Base-by-base conservation (phyloP, 2,797 vertebrate species). In the Lacerta viridis region DNA sequence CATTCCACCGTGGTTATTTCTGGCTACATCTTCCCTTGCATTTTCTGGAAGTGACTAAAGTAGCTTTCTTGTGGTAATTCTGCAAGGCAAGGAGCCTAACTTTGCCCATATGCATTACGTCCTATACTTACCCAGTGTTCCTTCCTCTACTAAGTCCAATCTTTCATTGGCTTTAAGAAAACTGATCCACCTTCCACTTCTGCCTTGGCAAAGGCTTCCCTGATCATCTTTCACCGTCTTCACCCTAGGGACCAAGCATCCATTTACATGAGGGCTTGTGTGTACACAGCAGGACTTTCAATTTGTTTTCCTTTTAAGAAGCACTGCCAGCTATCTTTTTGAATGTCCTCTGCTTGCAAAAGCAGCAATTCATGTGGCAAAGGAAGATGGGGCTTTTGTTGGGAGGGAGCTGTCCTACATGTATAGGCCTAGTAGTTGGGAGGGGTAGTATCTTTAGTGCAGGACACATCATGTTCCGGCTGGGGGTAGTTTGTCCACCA, bases 121-220 rank as follows among this genome's bases (percentile, higher is more conserved):
- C 50, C 8, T n/a, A 23, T 46, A 39, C n/a, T 18, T 10, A 18
- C 5, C 68, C 29, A 59, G 59, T 43, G 29, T 71, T 59, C 46
- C 36, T 84, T 50, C 59, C 10, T 25, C 18, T 79, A 41, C 18
- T 79, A 41, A 69, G 74, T 20, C 25, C 41, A 39, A 33, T 46
- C 39, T 66, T 77, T 39, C 23, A 41, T 80, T 72, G 36, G n/a
- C 66, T 72, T 87, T 61, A 17, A 43, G 41, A 86, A 86, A 86
- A 15, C 39, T 25, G 27, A 80, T 59, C 50, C 27, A n/a, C 18
- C 27, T 43, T 87, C 50, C 10, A 7, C 39, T 71, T 13, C 7
- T 39, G 27, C 7, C 8, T 43, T 46, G 18, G 39, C 39, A 77
- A 76, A 41, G 29, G 20, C 25, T 77, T 43, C 9, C 25, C 68